Evolutionary conservation across 2,113 vertebrate genomes (phyloP), one percentile per base, ranked within the genome.

Genomic region (Dissostichus mawsoni): DNA sequence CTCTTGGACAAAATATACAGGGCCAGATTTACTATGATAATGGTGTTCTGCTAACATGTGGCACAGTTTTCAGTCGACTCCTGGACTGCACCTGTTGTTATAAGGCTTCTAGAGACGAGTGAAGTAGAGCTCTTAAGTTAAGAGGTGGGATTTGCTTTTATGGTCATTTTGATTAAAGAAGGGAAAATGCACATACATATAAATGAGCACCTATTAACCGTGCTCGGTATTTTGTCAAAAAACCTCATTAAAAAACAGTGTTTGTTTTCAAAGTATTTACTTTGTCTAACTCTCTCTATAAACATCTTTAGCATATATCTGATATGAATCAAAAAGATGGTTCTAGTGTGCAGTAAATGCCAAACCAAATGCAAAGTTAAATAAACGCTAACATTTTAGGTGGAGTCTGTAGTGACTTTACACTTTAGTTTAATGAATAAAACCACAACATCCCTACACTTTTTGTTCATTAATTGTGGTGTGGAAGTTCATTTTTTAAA

Each of bases 1-100:
- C 51, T 63, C 41, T 45, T 59, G 45, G 53, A 55, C 50, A 69
- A 76, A 81, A 84, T 72, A 50, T 68, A 69, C 11, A 73, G 29
- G 7, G 25, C 29, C 11, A 16, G 47, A 20, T n/a, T 44, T 58
- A 41, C 29, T 2, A 52, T n/a, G 25, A 45, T 41, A 74, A 61
- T 33, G 47, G 45, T 12, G 1, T 59, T 61, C 33, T 11, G 5
- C 45, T 58, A 58, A 50, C 67, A 17, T 51, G 41, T 6, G 2
- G 17, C 45, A 13, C 23, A 13, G 44, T 58, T 73, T 36, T 52
- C 45, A 66, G 23, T 14, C 29, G 10, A 8, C 47, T n/a, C 29
- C 62, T 66, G 52, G 23, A 65, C 61, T 20, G 45, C 2, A 20
- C 5, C 62, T 50, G 44, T 2, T 50, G 44, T 2, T 47, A 33